phyloP scores from a whole-genome alignment of 1,140 invertebrate species.

The Ylistrum balloti region DNA sequence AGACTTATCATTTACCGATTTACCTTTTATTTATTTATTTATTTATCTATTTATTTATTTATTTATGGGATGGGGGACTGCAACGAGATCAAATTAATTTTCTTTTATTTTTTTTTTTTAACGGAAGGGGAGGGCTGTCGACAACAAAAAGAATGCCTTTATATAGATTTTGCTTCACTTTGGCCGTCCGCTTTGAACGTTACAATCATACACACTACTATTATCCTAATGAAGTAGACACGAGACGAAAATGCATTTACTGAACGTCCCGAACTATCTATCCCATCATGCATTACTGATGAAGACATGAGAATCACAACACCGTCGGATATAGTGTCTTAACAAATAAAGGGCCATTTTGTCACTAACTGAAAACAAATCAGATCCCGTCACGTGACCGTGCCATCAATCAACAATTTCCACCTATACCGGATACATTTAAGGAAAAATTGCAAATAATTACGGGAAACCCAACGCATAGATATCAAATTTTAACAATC shows the following conservation, averaged over 20 bases:
- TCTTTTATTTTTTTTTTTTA: too few relatives aligned
- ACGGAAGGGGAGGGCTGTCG: too few relatives aligned
- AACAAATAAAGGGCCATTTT: not conserved
- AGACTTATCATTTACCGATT: too few relatives aligned
- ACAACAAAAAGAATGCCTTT: too few relatives aligned
- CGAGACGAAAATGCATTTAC: not conserved
- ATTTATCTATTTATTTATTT: too few relatives aligned
- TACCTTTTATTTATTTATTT: too few relatives aligned
- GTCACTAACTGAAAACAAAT: constrained; percentile 23
- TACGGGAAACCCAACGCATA: not conserved
- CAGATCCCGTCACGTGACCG: constrained; percentile 30
- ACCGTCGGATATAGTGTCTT: not conserved
- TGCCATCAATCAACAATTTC: constrained; percentile 13
- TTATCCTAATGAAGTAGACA: not conserved
- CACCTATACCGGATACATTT: not conserved
- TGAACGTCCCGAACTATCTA: not conserved
- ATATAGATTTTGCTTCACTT: too few relatives aligned
- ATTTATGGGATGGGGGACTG: too few relatives aligned
- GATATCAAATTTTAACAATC: not conserved
- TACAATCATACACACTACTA: not conserved
- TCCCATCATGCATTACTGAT: constrained; percentile 23
- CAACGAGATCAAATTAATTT: too few relatives aligned
- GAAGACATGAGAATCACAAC: not conserved
- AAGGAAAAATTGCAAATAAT: not conserved
- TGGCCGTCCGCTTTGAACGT: not conserved